Base-by-base conservation (phyloP, 35 echinoderm and acorn worm genomes). In the Apostichopus japonicus region DNA sequence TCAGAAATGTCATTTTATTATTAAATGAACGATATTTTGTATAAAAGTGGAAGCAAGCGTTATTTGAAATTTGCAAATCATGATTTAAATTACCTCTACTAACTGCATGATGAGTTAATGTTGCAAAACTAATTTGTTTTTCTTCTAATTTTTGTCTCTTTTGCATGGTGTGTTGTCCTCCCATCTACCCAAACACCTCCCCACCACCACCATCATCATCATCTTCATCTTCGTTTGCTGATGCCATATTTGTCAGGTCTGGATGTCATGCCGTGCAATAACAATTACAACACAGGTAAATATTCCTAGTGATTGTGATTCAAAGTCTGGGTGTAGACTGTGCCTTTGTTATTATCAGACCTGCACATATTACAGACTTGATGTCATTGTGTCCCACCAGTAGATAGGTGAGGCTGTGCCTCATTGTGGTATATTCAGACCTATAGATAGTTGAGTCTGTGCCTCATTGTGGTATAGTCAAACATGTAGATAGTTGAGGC, bases 231-330 rank as follows among this genome's bases (percentile, higher is more conserved):
- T 71, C 6, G 24, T 73, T 52, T 65, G 27, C 62, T 73, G 86
- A 59, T 73, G 86, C 86, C 59, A 88, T 65, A 21, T 25, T 89
- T 19, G 19, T 54, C 90, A 91, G 90, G 90, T 77, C 54, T 91
- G 90, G 90, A 91, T 56, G 72, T 91, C 10, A 17, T 91, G 90
- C 90, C 90, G 90, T 79, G 90, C 90, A 91, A 91, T 91, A 91
- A 91, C 67, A 91, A 91, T 55, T 91, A 57, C 73, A 91, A 91
- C 17, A 72, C 90, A 91, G 90, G 90, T 91, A 56, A 78, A 59
- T 79, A 77, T 16, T 13, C 56, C 6, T 25, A 52, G 73, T 90
- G n/a, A n/a, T n/a, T n/a, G 53, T 4, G 3, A 44, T 44, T 4
- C 33, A 44, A 44, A 44, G 33, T 44, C 33, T 44, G 33, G 33